phyloP scores from a whole-genome alignment of 1,140 invertebrate genomes.

The Ridgeia piscesae region DNA sequence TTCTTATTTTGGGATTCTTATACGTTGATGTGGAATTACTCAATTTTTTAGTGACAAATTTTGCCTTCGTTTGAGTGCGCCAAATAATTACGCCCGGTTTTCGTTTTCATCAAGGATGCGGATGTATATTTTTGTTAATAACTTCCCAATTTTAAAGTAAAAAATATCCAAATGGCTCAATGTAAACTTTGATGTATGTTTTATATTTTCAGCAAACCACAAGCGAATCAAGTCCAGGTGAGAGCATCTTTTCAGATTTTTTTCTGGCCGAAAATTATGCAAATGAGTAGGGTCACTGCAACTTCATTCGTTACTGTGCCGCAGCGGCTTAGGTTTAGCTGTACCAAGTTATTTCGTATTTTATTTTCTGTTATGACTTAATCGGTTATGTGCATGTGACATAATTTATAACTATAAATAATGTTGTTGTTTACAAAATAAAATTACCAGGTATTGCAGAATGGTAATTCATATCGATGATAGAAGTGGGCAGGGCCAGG shows the following conservation, averaged over 20 bases:
- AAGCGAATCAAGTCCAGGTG: conserved; percentile 56
- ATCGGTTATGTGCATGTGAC: neutral
- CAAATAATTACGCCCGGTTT: neutral
- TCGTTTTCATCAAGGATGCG: neutral
- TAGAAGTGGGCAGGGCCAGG: neutral
- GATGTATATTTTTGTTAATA: neutral
- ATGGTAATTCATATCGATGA: neutral
- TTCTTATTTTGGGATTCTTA: neutral
- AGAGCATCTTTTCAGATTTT: conserved; percentile 27
- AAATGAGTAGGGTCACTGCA: conserved; percentile 2
- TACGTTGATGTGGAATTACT: neutral
- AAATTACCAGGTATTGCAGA: neutral
- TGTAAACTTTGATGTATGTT: conserved; percentile 27
- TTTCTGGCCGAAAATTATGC: neutral
- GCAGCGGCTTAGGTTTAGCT: neutral
- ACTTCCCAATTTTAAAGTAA: neutral
- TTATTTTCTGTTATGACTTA: neutral
- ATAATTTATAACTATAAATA: neutral
- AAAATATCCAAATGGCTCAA: neutral
- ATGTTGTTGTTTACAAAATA: neutral
- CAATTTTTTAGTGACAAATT: neutral
- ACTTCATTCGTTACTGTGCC: neutral
- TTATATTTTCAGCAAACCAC: conserved; percentile 48
- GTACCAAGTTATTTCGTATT: neutral
- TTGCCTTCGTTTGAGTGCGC: neutral